These are phyloP conservation scores for Aphelenchoides besseyi DNA, from an alignment of 1,140 invertebrate genomes.

Conservation along the genomic window DNA sequence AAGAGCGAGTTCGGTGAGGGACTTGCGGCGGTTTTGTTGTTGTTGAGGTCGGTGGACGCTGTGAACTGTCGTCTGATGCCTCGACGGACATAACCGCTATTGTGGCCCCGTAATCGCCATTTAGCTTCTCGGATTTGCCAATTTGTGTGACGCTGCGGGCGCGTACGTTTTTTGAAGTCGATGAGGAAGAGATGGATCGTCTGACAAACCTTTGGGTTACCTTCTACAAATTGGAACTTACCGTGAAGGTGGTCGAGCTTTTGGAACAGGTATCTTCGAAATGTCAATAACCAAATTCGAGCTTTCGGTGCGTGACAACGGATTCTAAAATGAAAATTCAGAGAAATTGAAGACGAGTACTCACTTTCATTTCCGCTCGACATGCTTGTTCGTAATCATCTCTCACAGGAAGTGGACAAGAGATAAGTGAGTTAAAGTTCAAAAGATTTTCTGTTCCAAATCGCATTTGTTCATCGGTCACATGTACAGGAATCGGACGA, in stretches of 20 bases:
- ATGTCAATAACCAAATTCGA: constrained; percentile 34
- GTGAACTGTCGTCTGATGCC: neutral
- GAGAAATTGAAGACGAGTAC: neutral
- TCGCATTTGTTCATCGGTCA: constrained; percentile 51
- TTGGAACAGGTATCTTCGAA: constrained; percentile 40
- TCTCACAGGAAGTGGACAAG: constrained; percentile 21
- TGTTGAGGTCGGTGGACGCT: neutral
- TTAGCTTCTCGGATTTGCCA: neutral
- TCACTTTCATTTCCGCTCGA: neutral
- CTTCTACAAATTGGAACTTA: neutral
- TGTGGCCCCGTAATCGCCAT: neutral
- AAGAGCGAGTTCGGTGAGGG: neutral
- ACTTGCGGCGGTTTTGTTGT: neutral
- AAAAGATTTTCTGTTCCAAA: constrained; percentile 56
- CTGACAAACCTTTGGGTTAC: neutral
- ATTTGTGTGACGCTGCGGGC: constrained; percentile 59
- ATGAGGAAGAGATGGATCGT: neutral
- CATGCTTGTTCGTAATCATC: constrained; percentile 23
- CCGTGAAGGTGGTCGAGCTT: constrained; percentile 13
- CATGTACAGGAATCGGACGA: neutral
- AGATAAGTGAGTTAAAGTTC: constrained; percentile 44
- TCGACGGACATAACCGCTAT: neutral
- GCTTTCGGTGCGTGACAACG: neutral
- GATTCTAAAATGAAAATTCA: constrained; percentile 19
- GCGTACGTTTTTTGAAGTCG: constrained; percentile 56